Base-by-base conservation (phyloP, 2,113 vertebrate genomes). In the Excalfactoria chinensis region DNA sequence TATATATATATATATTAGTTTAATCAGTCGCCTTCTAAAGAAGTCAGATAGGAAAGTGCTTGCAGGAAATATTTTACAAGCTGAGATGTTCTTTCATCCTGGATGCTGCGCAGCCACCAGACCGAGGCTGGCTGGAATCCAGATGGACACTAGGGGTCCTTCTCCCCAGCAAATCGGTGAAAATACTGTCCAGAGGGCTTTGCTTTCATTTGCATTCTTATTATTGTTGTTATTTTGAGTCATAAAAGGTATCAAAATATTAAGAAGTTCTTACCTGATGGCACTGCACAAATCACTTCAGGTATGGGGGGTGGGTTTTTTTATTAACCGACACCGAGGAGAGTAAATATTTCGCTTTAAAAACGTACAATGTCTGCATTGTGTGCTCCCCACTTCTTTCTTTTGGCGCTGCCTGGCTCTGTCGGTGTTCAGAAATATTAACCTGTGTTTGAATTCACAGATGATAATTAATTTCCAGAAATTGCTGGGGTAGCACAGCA, bases 141-240 rank as follows among this genome's bases (percentile, higher is more conserved):
- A 97, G 59, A 81, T 93, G 92, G 95, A 93, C 96, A 96, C 90
- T 94, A 97, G 94, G 58, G 91, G 86, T 97, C 93, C 90, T 97
- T 97, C 93, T 95, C 70, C 77, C 51, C 77, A 97, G 92, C 67
- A 95, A 60, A 81, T 88, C 77, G 84, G 67, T 70, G 55, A 77
- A 94, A 96, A 91, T 85, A 77, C 26, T 95, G 58, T 95, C 88
- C 95, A 91, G 53, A 82, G 83, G 93, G 62, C 79, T 96, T 96
- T 66, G 37, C 73, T 93, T 89, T 34, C 16, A 96, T 96, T 97
- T 97, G 58, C 67, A 68, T 96, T 63, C 51, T 91, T 91, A 55
- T 83, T 96, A 72, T 93, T 96, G 53, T 87, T 95, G 73, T 67
- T 70, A 82, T 74, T 92, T 95, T 95, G 55, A 91, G 67, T 91